Conservation (phyloP, 2,797 vertebrate species). For the Halcyon badia region DNA sequence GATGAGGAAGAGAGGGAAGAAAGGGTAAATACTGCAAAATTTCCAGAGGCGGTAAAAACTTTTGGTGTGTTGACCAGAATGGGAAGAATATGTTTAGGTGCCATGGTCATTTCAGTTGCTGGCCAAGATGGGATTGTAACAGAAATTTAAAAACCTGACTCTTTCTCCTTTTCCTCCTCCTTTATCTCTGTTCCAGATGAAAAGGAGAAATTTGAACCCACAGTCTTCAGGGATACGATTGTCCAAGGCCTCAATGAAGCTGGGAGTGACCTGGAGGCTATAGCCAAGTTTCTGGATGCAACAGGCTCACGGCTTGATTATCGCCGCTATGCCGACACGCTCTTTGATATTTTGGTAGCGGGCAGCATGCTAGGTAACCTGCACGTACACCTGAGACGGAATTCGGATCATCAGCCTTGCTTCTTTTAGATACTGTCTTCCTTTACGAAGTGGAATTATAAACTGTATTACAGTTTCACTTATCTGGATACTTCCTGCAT, state of each 20-base stretch:
- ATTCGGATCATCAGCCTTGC: not conserved
- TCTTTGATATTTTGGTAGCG: constrained; percentile 93
- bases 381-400: not conserved
- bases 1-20: not conserved
- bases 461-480: not conserved
- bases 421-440: not conserved
- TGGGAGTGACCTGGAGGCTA: constrained; percentile 89
- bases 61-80: not conserved
- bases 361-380: constrained; percentile 93
- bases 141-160: not conserved
- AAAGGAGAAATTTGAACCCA: constrained; percentile 98
- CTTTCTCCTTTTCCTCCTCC: not conserved
- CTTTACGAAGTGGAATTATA: not conserved
- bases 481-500: not conserved
- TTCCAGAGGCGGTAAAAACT: not conserved
- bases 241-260: constrained; percentile 93
- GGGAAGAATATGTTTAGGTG: not conserved
- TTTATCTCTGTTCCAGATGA: constrained; percentile 84
- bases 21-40: not conserved
- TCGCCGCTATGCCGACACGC: constrained; percentile 93
- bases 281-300: constrained; percentile 92
- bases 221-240: constrained; percentile 93
- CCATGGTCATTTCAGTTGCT: not conserved
- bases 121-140: not conserved
- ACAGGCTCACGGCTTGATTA: constrained; percentile 92